Evolutionary conservation across 37 sponge, comb jelly and placozoan genomes (phyloP).

Genomic region (Tethya wilhelma): DNA sequence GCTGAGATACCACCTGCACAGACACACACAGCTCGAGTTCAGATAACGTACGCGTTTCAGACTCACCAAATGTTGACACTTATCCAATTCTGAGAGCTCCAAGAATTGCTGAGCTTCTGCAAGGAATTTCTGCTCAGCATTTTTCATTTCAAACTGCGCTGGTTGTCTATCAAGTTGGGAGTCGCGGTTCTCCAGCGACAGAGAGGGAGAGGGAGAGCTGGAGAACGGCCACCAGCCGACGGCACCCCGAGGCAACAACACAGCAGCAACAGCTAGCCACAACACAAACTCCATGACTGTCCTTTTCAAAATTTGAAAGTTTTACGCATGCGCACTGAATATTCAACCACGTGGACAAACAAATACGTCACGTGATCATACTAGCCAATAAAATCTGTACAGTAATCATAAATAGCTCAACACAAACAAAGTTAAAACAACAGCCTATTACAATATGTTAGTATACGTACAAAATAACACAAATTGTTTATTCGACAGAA

Average conservation of each 20-base stretch:
- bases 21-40: background rate
- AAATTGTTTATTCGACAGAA: too few relatives aligned
- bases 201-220: background rate
- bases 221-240: slow-evolving; percentile 56
- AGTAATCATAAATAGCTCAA: too few relatives aligned
- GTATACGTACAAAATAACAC: too few relatives aligned
- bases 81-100: slow-evolving; percentile 60
- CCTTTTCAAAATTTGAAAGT: background rate
- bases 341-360: too few relatives aligned
- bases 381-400: too few relatives aligned
- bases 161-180: background rate
- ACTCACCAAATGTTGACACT: slow-evolving; percentile 62
- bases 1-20: slow-evolving; percentile 40
- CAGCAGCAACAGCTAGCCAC: too few relatives aligned
- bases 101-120: slow-evolving; percentile 64
- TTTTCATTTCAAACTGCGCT: slow-evolving; percentile 56
- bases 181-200: background rate
- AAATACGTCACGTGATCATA: too few relatives aligned
- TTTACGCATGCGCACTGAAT: background rate
- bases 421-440: too few relatives aligned
- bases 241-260: background rate
- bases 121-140: slow-evolving; percentile 79
- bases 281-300: background rate
- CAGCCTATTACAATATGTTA: too few relatives aligned
- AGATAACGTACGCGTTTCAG: background rate